These are phyloP conservation scores for Cordilura impudica DNA, from an alignment of 2,888 invertebrate genomes.

Conservation along the genomic window DNA sequence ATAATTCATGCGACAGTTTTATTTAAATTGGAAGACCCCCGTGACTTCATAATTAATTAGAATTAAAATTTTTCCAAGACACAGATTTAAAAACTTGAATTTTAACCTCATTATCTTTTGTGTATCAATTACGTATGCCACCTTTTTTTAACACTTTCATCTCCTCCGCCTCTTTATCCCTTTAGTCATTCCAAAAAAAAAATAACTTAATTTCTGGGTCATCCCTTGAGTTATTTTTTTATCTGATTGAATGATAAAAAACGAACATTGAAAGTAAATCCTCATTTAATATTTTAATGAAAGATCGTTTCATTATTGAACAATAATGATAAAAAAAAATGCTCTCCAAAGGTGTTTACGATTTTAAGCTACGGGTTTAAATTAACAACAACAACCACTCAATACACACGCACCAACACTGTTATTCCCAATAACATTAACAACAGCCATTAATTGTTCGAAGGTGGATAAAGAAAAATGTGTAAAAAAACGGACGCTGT, in stretches of 20 bases:
- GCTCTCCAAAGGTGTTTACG: constrained; percentile 44
- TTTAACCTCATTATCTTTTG: too few relatives aligned
- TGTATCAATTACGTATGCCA: neutral
- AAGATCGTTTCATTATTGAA: constrained; percentile 38
- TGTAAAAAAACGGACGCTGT: neutral
- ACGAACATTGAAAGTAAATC: constrained; percentile 29
- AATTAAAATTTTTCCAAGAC: too few relatives aligned
- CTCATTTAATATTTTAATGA: constrained; percentile 47
- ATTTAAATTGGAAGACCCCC: too few relatives aligned
- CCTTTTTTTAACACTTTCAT: constrained; percentile 1
- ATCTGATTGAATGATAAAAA: neutral
- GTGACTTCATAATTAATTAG: too few relatives aligned
- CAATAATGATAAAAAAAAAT: constrained; percentile 25
- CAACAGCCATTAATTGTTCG: constrained; percentile 27
- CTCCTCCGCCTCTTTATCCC: too few relatives aligned
- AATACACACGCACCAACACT: neutral
- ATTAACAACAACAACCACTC: neutral
- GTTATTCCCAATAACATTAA: constrained; percentile 35
- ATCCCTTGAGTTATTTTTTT: constrained; percentile 8
- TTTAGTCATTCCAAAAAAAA: neutral
- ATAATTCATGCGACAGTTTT: too few relatives aligned
- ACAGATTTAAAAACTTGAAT: too few relatives aligned
- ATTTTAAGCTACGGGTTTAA: constrained; percentile 17
- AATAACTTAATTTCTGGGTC: constrained; percentile 18
- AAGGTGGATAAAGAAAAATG: neutral